Percentiles rank a stretch among this genome's conserved stretches.
phyloP scores from a whole-genome alignment of 1,140 invertebrate genomes.

The Procambarus clarkii region DNA sequence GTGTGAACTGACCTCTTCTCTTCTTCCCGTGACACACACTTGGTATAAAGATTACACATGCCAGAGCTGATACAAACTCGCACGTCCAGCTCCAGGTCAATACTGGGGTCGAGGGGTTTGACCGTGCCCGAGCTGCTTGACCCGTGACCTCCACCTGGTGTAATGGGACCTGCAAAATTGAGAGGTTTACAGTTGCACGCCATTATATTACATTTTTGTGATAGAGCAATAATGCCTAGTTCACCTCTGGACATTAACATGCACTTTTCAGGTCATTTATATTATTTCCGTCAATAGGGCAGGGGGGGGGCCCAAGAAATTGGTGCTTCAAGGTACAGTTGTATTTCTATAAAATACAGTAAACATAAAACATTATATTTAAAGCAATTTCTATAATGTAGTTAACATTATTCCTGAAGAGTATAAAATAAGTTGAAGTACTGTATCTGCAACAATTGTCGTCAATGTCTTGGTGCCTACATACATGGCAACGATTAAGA shows the following conservation, averaged over 20 bases:
- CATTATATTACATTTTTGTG: background rate
- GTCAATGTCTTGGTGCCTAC: no score
- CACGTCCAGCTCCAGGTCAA: constrained; percentile 97
- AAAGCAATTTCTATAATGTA: no score
- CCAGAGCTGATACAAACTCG: constrained; percentile 97
- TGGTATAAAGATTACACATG: constrained; percentile 97
- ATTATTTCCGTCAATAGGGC: no score
- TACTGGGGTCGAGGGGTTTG: constrained; percentile 85
- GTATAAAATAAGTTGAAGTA: no score
- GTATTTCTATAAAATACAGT: no score
- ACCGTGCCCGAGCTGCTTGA: constrained; percentile 49
- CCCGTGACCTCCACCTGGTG: constrained; percentile 50
- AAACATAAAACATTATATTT: no score
- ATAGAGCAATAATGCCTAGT: background rate
- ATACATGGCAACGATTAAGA: no score
- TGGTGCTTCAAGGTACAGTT: no score
- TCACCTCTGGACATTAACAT: background rate
- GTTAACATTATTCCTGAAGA: no score
- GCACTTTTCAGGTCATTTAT: background rate
- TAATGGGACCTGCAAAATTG: constrained; percentile 32
- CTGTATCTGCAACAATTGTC: no score
- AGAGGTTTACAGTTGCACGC: background rate
- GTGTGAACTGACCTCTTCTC: constrained; percentile 79
- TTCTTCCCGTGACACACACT: constrained; percentile 84
- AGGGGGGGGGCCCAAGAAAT: no score